Base-by-base conservation (phyloP, 2,797 vertebrate species). In the Geotrypetes seraphini region DNA sequence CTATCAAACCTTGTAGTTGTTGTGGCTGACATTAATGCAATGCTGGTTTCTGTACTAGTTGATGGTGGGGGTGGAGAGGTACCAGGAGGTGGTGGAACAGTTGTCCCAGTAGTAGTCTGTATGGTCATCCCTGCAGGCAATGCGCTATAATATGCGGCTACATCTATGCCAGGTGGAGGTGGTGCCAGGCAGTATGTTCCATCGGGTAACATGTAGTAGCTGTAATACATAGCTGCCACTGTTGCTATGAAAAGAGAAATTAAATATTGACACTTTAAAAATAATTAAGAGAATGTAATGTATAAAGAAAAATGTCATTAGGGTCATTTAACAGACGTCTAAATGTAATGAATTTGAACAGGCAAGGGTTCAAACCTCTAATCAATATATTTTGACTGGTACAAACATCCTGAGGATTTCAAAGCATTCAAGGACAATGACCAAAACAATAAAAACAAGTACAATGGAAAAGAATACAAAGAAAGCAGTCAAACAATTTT, bases 201-300 rank as follows among this genome's bases (percentile, higher is more conserved):
- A 5, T 98, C 95, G 0, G 94, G 95, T 15, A 99, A 75, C 90
- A 97, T 83, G 64, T 97, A 99, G 73, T 97, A 99, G 49, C 95
- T 93, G 23, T 96, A 99, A 69, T 94, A 97, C 77, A 96, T 73
- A 28, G 90, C 82, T n/a, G 87, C 68, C 50, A 88, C 50, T 0
- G 82, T 63, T 3, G 84, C 84, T 88, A 57, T 18, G 29, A 60
- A 11, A 32, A 12, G 36, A 35, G 43, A 28, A 12, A 30, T n/a
- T 3, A 4, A n/a, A n/a, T n/a, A n/a, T n/a, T 4, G 25, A 11
- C 1, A 2, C 5, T 31, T 4, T 19, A 19, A 12, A 17, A 10
- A 14, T 29, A 36, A n/a, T n/a, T n/a, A n/a, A n/a, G n/a, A 28
- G 33, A 42, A 26, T 29, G 2, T 2, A 19, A 1, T 1, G 3